Evolutionary conservation across 2,888 invertebrate genomes (phyloP).

Genomic region (Pseudolycoriella hygida): DNA sequence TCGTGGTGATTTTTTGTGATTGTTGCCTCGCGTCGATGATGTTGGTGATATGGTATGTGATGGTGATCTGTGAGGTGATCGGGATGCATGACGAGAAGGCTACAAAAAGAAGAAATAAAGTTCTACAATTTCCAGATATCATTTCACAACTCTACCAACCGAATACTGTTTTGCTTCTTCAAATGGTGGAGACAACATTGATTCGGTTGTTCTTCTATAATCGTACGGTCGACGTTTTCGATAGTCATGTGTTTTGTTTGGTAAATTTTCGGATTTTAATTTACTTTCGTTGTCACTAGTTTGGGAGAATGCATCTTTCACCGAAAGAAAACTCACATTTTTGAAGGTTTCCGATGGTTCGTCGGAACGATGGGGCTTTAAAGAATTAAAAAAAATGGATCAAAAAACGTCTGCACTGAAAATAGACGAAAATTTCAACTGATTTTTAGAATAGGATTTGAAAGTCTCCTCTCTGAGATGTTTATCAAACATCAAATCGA

Average conservation of each 20-base stretch:
- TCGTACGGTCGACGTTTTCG: slow-evolving; percentile 16
- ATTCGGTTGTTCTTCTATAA: slow-evolving; percentile 20
- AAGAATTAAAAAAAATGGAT: no score
- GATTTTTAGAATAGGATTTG: no score
- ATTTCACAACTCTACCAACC: slow-evolving; percentile 15
- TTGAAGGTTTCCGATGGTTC: not conserved
- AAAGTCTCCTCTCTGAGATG: no score
- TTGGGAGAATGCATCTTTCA: slow-evolving; percentile 27
- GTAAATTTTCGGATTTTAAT: not conserved
- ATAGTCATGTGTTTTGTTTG: slow-evolving; percentile 3
- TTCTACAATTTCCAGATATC: not conserved
- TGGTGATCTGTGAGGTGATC: slow-evolving; percentile 5
- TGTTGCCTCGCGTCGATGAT: slow-evolving; percentile 11
- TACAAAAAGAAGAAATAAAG: not conserved
- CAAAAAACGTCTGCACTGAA: no score
- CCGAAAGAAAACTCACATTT: slow-evolving; percentile 13
- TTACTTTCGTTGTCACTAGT: slow-evolving; percentile 24
- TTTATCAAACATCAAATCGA: no score
- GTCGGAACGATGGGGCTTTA: not conserved
- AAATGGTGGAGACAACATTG: slow-evolving; percentile 10
- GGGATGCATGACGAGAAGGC: slow-evolving; percentile 4
- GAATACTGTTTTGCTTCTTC: slow-evolving; percentile 26
- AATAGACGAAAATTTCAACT: no score
- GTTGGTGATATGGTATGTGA: slow-evolving; percentile 14
- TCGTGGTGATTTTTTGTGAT: slow-evolving; percentile 32